A percentile compares a stretch with the other conserved stretches of the same genome.
These are phyloP conservation scores for Virgularia gustaviana DNA, from an alignment of 92 coral and sea anemone species.

Conservation along the genomic window DNA sequence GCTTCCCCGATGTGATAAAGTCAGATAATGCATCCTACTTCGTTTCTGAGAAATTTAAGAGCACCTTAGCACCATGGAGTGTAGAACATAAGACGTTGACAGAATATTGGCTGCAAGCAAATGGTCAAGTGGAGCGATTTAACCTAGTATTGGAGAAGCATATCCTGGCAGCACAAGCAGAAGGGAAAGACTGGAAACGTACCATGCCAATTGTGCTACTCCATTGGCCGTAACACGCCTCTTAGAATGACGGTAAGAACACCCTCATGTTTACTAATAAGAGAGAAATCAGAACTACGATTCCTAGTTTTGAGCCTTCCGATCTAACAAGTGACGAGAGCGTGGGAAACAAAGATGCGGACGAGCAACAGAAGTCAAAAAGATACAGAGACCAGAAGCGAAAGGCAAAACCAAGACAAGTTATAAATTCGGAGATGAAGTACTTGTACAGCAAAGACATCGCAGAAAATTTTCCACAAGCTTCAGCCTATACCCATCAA, in stretches of 20 bases:
- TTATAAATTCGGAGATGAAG: slow-evolving; percentile 9
- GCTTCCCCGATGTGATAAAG: slow-evolving; percentile 46
- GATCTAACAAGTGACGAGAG: slow-evolving; percentile 25
- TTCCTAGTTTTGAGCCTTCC: slow-evolving; percentile 3
- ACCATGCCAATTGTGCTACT: slow-evolving; percentile 28
- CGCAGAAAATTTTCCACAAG: slow-evolving; percentile 20
- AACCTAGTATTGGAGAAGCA: slow-evolving; percentile 43
- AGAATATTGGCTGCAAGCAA: slow-evolving; percentile 58
- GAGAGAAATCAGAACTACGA: slow-evolving; percentile 1
- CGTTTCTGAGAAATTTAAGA: slow-evolving; percentile 50
- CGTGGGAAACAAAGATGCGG: slow-evolving; percentile 40
- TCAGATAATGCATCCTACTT: slow-evolving; percentile 61
- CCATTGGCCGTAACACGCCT: slow-evolving; percentile 20
- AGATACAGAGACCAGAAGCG: background rate
- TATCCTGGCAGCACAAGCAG: slow-evolving; percentile 31
- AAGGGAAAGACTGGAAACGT: slow-evolving; percentile 29
- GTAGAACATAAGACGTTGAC: slow-evolving; percentile 39
- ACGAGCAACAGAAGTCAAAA: slow-evolving; percentile 2
- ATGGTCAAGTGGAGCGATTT: slow-evolving; percentile 48
- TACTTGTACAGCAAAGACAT: slow-evolving; percentile 27
- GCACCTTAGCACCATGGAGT: slow-evolving; percentile 45
- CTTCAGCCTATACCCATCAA: slow-evolving; percentile 11
- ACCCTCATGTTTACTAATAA: slow-evolving; percentile 15
- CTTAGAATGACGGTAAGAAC: slow-evolving; percentile 27
- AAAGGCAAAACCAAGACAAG: slow-evolving; percentile 11